Base-by-base conservation (phyloP, 2,888 invertebrate genomes). In the Cephus pygmeus region DNA sequence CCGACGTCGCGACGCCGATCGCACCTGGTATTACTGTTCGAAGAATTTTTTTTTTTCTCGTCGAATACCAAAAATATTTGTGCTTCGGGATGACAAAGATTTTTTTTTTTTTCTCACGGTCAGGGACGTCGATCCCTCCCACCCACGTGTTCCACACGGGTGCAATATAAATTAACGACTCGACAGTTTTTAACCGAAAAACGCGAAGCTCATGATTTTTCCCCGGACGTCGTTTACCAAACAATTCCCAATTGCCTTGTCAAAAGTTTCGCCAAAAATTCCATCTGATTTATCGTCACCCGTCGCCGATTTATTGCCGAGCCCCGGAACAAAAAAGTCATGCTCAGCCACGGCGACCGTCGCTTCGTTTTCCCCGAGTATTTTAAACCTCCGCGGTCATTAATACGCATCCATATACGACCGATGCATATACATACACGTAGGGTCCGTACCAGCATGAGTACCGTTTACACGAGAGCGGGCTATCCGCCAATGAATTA, bases 211-310 rank as follows among this genome's bases (percentile, higher is more conserved):
- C 85, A 86, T 86, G 85, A 85, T 84, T 87, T 86, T 84, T 81
- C 83, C 80, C 69, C 82, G 78, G 78, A 82, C 80, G 81, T 87
- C 87, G 87, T 89, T 90, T 88, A 89, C 87, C 87, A 88, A 88
- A 88, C 88, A 88, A 90, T 89, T 89, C 88, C 89, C 89, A 89
- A 89, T 89, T 88, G 90, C 85, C 88, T 86, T 90, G 90, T 90
- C 89, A 90, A 89, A 89, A 89, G 89, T 89, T 89, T 84, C 84
- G 86, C 86, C 85, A 86, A 88, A 88, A 89, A 89, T 88, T 87
- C 87, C 83, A 83, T 79, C 86, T 88, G 88, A 89, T 89, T 90
- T 88, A 89, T 87, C 81, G 84, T 40, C 40, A 71, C 83, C 80
- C 83, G 83, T 40, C 81, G 85, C 75, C 77, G 84, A 88, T 88